Conservation (phyloP, 1,140 invertebrate species). For the Papilio glaucus region DNA sequence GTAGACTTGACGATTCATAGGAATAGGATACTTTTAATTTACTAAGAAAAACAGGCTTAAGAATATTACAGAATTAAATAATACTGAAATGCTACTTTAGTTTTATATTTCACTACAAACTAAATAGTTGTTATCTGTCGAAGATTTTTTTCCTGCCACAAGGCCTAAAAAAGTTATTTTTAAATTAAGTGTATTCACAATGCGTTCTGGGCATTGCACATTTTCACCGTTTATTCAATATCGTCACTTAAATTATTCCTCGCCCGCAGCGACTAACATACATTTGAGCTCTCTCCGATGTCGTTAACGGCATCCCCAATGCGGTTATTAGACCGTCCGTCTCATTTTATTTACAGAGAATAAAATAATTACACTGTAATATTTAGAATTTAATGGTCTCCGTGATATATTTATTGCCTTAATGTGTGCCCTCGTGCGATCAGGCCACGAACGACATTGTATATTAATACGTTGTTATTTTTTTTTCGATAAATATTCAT, state of each 20-base stretch:
- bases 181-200: neutral
- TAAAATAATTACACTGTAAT: conserved; percentile 77
- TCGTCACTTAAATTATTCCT: conserved; percentile 57
- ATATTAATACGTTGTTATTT: conserved; percentile 64
- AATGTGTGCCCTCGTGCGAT: conserved; percentile 57
- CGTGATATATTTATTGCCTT: conserved; percentile 76
- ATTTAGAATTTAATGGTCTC: conserved; percentile 63
- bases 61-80: too few relatives aligned
- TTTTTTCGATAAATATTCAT: conserved; percentile 82
- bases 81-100: too few relatives aligned
- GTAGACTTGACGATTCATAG: too few relatives aligned
- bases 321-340: conserved; percentile 66
- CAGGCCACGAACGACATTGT: conserved; percentile 54
- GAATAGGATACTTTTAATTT: too few relatives aligned
- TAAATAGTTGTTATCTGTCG: neutral
- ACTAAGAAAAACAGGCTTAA: too few relatives aligned
- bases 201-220: neutral
- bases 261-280: conserved; percentile 57
- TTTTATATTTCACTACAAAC: too few relatives aligned
- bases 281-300: conserved; percentile 52
- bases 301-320: conserved; percentile 68
- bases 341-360: conserved; percentile 67
- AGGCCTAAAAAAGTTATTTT: neutral
- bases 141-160: neutral
- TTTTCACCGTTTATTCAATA: conserved; percentile 29